Base-by-base conservation (phyloP, 1,140 invertebrate genomes). In the Microplitis mediator region DNA sequence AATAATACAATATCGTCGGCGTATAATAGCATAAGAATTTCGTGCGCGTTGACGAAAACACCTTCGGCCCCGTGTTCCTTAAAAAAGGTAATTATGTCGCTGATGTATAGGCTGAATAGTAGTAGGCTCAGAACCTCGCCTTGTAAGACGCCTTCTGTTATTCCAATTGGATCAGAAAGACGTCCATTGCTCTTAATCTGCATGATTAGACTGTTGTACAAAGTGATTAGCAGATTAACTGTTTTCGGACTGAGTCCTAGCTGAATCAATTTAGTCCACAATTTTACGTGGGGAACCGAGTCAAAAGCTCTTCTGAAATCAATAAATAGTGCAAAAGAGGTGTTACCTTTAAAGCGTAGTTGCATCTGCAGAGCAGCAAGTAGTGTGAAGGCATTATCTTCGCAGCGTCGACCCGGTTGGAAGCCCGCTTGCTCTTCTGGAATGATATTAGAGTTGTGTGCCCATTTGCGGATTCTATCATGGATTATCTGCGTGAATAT, bases 391-490 rank as follows among this genome's bases (percentile, higher is more conserved):
- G 68, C 62, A 23, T 76, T 74, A 67, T 77, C 72, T 23, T 35
- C 14, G 23, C 74, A 14, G n/a, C 68, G 31, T 4, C n/a, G 39
- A 16, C 51, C 58, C 2, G 32, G 62, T n/a, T 60, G 35, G 54
- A 65, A 76, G n/a, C 62, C 77, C 8, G 67, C 75, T 72, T 78
- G 71, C 50, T 60, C 72, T 34, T 77, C 73, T 31, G 75, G 75
- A 23, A 76, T 51, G 23, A 75, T 72, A 3, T 70, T 23, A 16
- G 60, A 61, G 58, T 54, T 16, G 14, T 69, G 62, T 5, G 73
- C 73, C 77, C 77, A 76, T 16, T 70, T 50, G 0, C 11, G 45
- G 16, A 78, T 13, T 65, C 77, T 72, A 16, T 50, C 62, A 9
- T 71, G 35, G 4, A 75, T 14, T 8, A 75, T 56, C 11, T 63